A percentile compares a stretch with the other conserved stretches of the same genome.
phyloP scores from a whole-genome alignment of 2,888 invertebrate genomes.

The Yponomeuta malinellus region DNA sequence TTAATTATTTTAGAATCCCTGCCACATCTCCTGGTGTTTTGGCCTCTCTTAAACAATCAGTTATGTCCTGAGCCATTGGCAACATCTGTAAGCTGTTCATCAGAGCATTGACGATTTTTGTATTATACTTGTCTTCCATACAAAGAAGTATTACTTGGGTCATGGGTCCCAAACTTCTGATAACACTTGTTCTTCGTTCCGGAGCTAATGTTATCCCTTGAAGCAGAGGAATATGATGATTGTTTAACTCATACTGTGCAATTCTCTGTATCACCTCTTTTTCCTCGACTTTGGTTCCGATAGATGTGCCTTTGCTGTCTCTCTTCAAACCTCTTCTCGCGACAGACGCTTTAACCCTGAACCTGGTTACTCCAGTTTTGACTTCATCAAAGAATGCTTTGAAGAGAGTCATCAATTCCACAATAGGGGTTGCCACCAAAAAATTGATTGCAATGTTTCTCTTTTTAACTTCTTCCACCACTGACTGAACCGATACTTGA shows the following conservation, averaged over 20 bases:
- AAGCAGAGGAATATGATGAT: background rate
- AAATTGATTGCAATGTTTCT: constrained; percentile 6
- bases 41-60: background rate
- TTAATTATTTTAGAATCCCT: constrained; percentile 8
- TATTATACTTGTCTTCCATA: constrained; percentile 8
- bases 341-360: background rate
- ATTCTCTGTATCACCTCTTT: background rate
- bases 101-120: background rate
- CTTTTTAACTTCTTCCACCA: constrained; percentile 17
- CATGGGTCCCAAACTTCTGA: constrained; percentile 15
- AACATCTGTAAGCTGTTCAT: constrained; percentile 3
- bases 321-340: background rate
- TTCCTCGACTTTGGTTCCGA: too few species aligned
- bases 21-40: background rate
- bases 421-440: background rate
- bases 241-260: background rate
- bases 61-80: constrained; percentile 1
- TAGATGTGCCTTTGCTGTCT: background rate
- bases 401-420: background rate
- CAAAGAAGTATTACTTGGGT: constrained; percentile 4
- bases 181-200: constrained; percentile 15
- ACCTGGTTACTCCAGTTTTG: background rate
- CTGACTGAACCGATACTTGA: constrained; percentile 15
- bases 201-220: constrained; percentile 18
- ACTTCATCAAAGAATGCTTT: background rate